Base-by-base conservation (phyloP, 23 tunicate genomes). In the Clavelina lepadiformis region DNA sequence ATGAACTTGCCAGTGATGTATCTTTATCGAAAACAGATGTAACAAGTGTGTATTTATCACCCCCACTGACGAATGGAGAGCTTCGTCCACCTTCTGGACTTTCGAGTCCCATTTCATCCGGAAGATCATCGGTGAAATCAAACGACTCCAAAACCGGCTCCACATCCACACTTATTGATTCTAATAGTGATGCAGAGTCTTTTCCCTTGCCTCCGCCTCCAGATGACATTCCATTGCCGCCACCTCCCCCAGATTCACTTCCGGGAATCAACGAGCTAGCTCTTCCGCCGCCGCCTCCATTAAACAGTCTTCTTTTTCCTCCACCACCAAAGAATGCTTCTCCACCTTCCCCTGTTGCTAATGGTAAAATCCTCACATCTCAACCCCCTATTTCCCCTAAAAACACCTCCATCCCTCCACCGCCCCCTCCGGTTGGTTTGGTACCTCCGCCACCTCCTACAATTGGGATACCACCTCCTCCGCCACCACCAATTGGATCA, bases 201-300 rank as follows among this genome's bases (percentile, higher is more conserved):
- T 11, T 25, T 19, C 50, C 51, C 22, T 5, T 46, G 35, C 57
- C 72, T 45, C 56, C 36, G 18, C 19, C 35, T 22, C 68, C 68
- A 3, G 68, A 58, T 19, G 13, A 58, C n/a, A n/a, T n/a, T n/a
- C n/a, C n/a, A n/a, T n/a, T n/a, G n/a, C n/a, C n/a, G n/a, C n/a
- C n/a, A n/a, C n/a, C n/a, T n/a, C n/a, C 15, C 15, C 15, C 23
- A 13, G 5, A n/a, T 28, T 5, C 64, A 7, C 35, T 11, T 58
- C 35, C 33, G 5, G 49, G 3, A 15, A 29, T 3, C 5, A 51
- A 63, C 38, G 11, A 21, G 21, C 6, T 27, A 35, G 21, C 21
- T 11, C 68, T 63, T 35, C 68, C 68, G 20, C 68, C 50, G 18
- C 68, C 68, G 3, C 68, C 68, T 8, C 68, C 72, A 21, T 6